Evolutionary conservation across 2,797 vertebrate genomes (phyloP).

Genomic region (Microctenopoma steveboyesi): DNA sequence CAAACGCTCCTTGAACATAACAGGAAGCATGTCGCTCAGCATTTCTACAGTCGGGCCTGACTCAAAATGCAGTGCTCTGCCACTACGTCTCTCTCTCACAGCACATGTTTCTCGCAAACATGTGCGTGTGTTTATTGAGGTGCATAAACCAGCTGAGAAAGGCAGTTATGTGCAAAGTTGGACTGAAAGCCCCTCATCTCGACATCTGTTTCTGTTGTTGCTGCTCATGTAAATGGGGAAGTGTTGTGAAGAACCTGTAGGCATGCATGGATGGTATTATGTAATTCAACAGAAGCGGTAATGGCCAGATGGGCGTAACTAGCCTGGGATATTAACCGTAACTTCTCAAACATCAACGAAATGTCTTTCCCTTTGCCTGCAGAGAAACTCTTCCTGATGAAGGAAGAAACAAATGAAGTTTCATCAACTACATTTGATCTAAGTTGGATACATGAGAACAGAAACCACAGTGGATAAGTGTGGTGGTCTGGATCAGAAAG

Average conservation of each 20-base stretch:
- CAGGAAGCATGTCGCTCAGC: not conserved
- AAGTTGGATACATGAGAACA: not conserved
- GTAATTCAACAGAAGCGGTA: constrained; percentile 55
- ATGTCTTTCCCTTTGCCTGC: constrained; percentile 38
- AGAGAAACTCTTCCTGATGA: constrained; percentile 25
- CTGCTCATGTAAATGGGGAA: constrained; percentile 49
- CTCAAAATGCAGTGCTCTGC: not conserved
- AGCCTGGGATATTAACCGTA: constrained; percentile 49
- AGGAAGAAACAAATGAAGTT: constrained; percentile 35
- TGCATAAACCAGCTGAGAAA: constrained; percentile 9
- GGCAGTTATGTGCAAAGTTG: not conserved
- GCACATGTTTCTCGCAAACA: not conserved
- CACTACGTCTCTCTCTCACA: not conserved
- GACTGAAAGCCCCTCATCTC: not conserved
- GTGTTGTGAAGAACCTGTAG: constrained; percentile 20
- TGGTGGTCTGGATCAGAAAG: constrained; percentile 22
- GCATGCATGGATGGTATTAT: constrained; percentile 24
- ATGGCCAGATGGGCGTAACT: constrained; percentile 36
- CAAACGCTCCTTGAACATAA: not conserved
- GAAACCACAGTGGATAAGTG: constrained; percentile 2
- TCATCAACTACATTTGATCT: not conserved
- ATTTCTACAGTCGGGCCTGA: not conserved
- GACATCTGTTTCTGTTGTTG: constrained; percentile 14
- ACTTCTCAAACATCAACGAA: constrained; percentile 41
- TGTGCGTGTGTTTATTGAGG: not conserved